Base-by-base conservation (phyloP, 1,140 invertebrate genomes). In the Chelonus insularis region DNA sequence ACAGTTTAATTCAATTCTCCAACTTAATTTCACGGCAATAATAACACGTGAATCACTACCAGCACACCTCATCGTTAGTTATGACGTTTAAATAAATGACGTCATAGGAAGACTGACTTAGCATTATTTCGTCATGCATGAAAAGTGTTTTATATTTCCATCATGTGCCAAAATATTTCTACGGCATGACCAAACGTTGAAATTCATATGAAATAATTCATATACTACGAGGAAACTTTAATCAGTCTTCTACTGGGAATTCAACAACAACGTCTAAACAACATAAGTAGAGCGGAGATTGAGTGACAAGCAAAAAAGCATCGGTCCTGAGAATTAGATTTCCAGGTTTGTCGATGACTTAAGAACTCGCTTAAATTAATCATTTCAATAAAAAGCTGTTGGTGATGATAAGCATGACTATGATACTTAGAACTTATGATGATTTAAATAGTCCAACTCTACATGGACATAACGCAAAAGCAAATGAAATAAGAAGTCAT, bases 31-130 rank as follows among this genome's bases (percentile, higher is more conserved):
- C n/a, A 41, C 43, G 6, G 14, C 64, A 65, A 69, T 71, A 69
- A 69, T 71, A 66, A 57, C 37, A 21, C 20, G 57, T 68, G 68
- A 69, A 66, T 71, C 64, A 68, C 23, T 48, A 45, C 34, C 45
- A 43, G 48, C 51, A 61, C 60, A 18, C 48, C n/a, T 29, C 20
- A 55, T 23, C n/a, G 57, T 60, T 60, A 60, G 25, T 48, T 39
- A 39, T 60, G 58, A 60, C 50, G 58, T 60, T 50, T 37, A 52
- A 18, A 14, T 41, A 23, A 14, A 36, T 60, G 58, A 60, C 50
- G 58, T 60, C 58, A 60, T 54, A 7, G 18, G 9, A 23, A 25
- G 9, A 12, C 18, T 36, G 21, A 25, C 20, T 14, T 51, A n/a
- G 20, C 52, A 29, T 2, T 20, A 20, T 45, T 57, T 57, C 43